Evolutionary conservation across 2,113 vertebrate species (phyloP).

Genomic region (Bolborhynchus lineola): DNA sequence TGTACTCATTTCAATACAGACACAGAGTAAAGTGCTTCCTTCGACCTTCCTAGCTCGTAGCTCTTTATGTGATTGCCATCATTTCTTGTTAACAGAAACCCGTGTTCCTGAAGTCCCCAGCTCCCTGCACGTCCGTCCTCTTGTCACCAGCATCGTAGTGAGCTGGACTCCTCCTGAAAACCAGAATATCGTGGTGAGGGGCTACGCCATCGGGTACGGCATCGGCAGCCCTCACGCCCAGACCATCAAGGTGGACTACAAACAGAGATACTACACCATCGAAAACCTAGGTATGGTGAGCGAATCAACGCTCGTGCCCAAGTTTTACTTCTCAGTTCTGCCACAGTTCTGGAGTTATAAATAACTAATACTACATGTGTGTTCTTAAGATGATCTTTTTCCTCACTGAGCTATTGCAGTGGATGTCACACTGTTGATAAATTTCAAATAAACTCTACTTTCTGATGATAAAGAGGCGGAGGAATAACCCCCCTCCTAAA

Average conservation of each 20-base stretch:
- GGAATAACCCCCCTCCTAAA: neutral
- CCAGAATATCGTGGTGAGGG: constrained; percentile 94
- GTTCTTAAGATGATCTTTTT: neutral
- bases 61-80: fast-evolving
- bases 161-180: constrained; percentile 98
- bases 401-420: neutral
- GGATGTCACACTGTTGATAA: neutral
- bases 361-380: neutral
- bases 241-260: constrained; percentile 97
- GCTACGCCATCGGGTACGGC: constrained; percentile 93
- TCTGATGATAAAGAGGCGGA: neutral
- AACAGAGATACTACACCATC: constrained; percentile 97
- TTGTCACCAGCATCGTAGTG: constrained; percentile 95
- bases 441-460: neutral
- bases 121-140: constrained; percentile 91
- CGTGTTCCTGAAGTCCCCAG: constrained; percentile 94
- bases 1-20: fast-evolving
- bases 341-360: neutral
- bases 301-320: fast-evolving
- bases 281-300: constrained; percentile 87
- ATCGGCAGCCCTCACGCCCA: constrained; percentile 94
- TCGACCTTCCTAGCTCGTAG: fast-evolving
- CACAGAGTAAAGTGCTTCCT: fast-evolving
- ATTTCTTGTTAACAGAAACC: constrained; percentile 75
- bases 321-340: neutral